These are phyloP conservation scores for Onychostruthus taczanowskii DNA, from an alignment of 2,113 vertebrate genomes.

Conservation along the genomic window DNA sequence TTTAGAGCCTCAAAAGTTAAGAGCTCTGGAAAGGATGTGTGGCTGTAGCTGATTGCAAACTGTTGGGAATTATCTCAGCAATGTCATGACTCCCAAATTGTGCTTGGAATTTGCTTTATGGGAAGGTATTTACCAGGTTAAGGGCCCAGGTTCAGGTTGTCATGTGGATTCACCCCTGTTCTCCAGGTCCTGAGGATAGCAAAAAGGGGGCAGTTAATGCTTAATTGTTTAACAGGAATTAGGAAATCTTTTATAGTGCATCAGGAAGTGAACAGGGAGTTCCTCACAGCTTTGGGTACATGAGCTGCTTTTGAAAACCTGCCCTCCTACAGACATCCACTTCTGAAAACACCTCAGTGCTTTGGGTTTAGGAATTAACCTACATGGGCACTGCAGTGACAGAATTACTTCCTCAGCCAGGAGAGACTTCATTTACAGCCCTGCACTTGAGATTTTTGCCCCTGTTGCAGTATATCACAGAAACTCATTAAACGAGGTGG, in stretches of 20 bases:
- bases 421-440: neutral
- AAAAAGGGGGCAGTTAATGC: neutral
- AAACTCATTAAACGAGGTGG: neutral
- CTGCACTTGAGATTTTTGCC: neutral
- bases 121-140: neutral
- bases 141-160: neutral
- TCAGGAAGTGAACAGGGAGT: neutral
- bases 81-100: neutral
- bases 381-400: neutral
- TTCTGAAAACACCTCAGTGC: neutral
- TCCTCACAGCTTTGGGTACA: neutral
- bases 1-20: neutral
- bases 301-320: neutral
- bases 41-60: neutral
- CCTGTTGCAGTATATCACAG: neutral
- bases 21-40: neutral
- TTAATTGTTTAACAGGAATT: neutral
- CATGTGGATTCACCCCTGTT: too few species aligned
- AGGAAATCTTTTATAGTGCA: neutral
- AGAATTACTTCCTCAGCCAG: neutral
- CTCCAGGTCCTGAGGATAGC: neutral
- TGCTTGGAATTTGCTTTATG: neutral
- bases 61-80: neutral
- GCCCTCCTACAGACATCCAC: neutral
- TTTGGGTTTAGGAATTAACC: slow-evolving; percentile 20